Evolutionary conservation across 2,797 vertebrate species (phyloP), one percentile per base, ranked within the genome.

Genomic region (Thunnus albacares): DNA sequence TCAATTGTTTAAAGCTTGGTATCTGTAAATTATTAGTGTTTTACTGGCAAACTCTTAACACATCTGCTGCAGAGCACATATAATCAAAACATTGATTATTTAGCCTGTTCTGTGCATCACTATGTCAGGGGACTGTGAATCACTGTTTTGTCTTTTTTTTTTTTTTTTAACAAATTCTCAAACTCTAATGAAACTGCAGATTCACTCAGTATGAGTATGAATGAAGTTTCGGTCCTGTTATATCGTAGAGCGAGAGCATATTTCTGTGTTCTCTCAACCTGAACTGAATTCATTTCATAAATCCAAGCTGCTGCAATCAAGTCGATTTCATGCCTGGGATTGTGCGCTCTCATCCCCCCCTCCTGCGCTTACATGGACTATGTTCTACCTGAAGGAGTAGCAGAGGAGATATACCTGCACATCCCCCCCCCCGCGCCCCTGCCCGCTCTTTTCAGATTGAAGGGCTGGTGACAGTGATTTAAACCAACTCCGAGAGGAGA

Each of bases 391-490:
- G 63, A 62, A 75, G 73, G 67, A 70, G 38, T n/a, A 30, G 60
- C 22, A 77, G 79, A 85, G 53, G 72, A 87, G 80, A 65, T 81
- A 71, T 69, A 89, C 86, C 83, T 85, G 76, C 72, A 64, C 70
- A 28, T 18, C 28, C 51, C 17, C 6, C 60, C 77, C 55, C 65
- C 41, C 5, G 58, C 77, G 47, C 65, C 45, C 4, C 52, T 51
- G 59, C 63, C 53, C 11, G 0, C 79, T 71, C 60, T 68, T 68
- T 80, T 64, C 30, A 65, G 52, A 71, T 80, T 64, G 53, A 57
- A 65, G 63, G 61, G 71, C 62, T 75, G 61, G 72, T 88, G 87
- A 91, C 86, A 90, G 78, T 91, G 86, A 94, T 92, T 92, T 92
- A 92, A 91, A 89, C 71, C 24, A 78, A 68, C 84, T 77, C 58